Evolutionary conservation across 2,888 invertebrate genomes (phyloP).

Genomic region (Lepidochrysops patricia): DNA sequence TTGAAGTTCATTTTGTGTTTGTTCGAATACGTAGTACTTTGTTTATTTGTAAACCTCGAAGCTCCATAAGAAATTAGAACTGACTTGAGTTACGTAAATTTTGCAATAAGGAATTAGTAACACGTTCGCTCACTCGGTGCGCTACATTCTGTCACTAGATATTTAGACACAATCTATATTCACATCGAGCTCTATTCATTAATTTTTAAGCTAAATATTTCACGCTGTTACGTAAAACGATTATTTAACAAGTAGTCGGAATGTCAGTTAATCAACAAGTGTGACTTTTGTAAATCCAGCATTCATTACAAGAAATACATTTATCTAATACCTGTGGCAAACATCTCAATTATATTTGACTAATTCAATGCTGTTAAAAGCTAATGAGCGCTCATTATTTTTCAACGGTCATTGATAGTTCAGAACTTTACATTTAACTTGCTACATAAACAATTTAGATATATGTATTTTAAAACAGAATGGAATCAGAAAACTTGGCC

Average conservation of each 20-base stretch:
- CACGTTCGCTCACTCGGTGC: conserved; percentile 42
- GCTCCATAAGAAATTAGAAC: conserved; percentile 44
- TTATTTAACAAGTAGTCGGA: not conserved
- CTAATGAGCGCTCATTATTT: not conserved
- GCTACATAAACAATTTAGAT: too few species aligned
- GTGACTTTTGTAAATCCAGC: not conserved
- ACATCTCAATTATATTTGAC: not conserved
- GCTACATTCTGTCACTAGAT: conserved; percentile 44
- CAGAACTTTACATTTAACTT: too few species aligned
- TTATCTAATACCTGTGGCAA: not conserved
- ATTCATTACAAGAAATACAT: not conserved
- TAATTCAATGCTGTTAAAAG: not conserved
- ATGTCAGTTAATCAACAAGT: not conserved
- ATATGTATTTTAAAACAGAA: too few species aligned
- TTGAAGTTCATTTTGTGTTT: too few species aligned
- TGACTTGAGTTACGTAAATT: conserved; percentile 54
- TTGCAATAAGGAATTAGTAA: conserved; percentile 56
- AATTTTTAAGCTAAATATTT: conserved; percentile 3
- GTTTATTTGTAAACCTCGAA: not conserved
- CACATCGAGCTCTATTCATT: conserved; percentile 20
- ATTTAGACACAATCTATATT: conserved; percentile 57
- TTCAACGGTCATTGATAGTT: not conserved
- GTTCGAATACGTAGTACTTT: too few species aligned
- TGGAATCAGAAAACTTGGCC: too few species aligned
- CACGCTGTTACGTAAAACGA: not conserved